A percentile compares a stretch with the other conserved stretches of the same genome.
Conservation (phyloP, 2,888 invertebrate species). For the Acrobasis suavella region DNA sequence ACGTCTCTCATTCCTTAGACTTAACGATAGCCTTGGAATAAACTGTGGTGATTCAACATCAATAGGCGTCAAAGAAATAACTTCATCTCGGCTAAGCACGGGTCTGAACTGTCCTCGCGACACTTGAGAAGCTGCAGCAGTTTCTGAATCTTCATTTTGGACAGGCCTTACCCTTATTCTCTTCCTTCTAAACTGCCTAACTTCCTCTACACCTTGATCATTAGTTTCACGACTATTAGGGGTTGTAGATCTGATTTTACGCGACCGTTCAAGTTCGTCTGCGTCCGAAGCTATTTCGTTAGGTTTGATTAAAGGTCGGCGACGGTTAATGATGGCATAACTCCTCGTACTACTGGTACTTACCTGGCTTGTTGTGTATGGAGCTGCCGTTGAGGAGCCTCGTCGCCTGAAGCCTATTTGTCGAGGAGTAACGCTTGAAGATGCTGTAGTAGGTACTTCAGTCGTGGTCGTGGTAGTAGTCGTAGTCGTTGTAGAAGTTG, state of each 20-base stretch:
- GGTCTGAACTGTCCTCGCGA: slow-evolving; percentile 63
- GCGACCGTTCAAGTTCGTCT: slow-evolving; percentile 52
- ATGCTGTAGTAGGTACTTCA: slow-evolving; percentile 35
- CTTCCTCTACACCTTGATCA: slow-evolving; percentile 37
- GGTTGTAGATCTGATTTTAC: slow-evolving; percentile 75
- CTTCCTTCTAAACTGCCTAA: slow-evolving; percentile 45
- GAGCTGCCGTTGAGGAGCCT: slow-evolving; percentile 52
- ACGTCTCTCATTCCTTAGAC: slow-evolving; percentile 41
- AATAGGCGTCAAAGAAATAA: slow-evolving; percentile 56
- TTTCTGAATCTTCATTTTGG: slow-evolving; percentile 58
- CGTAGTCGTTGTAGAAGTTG: slow-evolving; percentile 52
- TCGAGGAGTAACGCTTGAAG: slow-evolving; percentile 47
- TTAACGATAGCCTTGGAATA: slow-evolving; percentile 47
- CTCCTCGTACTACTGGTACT: slow-evolving; percentile 82
- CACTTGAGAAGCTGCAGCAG: slow-evolving; percentile 65
- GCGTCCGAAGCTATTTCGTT: slow-evolving; percentile 71
- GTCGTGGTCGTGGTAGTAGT: slow-evolving; percentile 48
- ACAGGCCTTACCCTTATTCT: slow-evolving; percentile 52
- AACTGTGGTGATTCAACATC: slow-evolving; percentile 44
- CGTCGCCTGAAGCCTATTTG: slow-evolving; percentile 53
- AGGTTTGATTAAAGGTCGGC: slow-evolving; percentile 61
- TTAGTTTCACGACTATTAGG: slow-evolving; percentile 71
- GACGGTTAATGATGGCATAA: slow-evolving; percentile 72
- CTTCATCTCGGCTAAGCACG: slow-evolving; percentile 68
- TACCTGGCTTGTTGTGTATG: slow-evolving; percentile 73